Base-by-base conservation (phyloP, 2,888 invertebrate genomes). In the Clunio marinus region DNA sequence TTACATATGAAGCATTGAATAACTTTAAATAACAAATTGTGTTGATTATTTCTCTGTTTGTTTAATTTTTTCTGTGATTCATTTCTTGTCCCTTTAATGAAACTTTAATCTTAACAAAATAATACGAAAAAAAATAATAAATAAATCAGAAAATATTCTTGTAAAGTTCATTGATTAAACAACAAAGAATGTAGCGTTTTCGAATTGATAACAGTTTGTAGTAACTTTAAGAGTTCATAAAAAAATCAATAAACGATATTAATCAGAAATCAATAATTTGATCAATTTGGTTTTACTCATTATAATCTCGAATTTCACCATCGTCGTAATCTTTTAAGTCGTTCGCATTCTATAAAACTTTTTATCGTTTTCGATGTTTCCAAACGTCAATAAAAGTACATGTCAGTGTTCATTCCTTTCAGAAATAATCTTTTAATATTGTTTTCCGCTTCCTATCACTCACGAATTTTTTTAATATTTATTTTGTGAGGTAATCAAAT, bases 1-100 rank as follows among this genome's bases (percentile, higher is more conserved):
- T 8, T 13, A 32, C 5, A 32, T 8, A 5, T 32, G 7, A 5
- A 13, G 7, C 35, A 5, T 32, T 8, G 35, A 32, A 5, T 32
- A 32, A 32, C 5, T 32, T 32, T 32, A 32, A 5, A 32, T 32
- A n/a, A n/a, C n/a, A n/a, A n/a, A n/a, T n/a, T n/a, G n/a, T n/a
- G n/a, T n/a, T 32, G 13, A 32, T 5, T 13, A 8, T 32, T 32
- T 32, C 7, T 32, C 13, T 32, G 35, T 32, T 32, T 32, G n/a
- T n/a, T 32, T 32, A 8, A 13, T 32, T 32, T 32, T 32, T 32
- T 51, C 51, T 51, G 51, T 51, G 51, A 51, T 51, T 51, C 51
- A 20, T 51, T 17, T 51, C 51, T 22, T 32, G 32, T 32, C 51
- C 51, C 22, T 22, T 2, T 17, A 3, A 8, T n/a, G 22, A 22